A percentile compares a stretch with the other conserved stretches of the same genome.
phyloP scores from a whole-genome alignment of 2,888 invertebrate genomes.

The Stenodema calcarata region DNA sequence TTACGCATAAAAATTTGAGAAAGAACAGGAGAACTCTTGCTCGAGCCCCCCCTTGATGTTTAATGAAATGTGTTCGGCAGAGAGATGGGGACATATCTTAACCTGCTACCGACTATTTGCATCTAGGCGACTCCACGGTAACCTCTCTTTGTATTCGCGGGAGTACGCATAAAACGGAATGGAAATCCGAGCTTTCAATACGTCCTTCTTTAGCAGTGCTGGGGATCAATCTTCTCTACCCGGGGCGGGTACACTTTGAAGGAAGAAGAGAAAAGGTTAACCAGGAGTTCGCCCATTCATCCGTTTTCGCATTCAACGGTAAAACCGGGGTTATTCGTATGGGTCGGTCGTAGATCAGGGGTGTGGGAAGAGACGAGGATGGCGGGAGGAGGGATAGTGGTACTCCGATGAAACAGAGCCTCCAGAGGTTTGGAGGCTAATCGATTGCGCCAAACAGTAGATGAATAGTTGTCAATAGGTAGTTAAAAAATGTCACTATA shows the following conservation, averaged over 20 bases:
- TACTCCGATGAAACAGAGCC: neutral
- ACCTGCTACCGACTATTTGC: slow-evolving; percentile 33
- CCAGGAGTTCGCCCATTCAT: neutral
- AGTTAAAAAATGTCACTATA: no score
- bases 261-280: neutral
- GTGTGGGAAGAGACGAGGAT: neutral
- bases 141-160: slow-evolving; percentile 40
- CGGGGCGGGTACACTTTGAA: neutral
- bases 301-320: slow-evolving; percentile 2
- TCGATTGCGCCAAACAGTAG: no score
- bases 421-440: no score
- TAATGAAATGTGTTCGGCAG: neutral
- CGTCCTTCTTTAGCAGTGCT: slow-evolving; percentile 36
- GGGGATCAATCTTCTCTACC: slow-evolving; percentile 34
- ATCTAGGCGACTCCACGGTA: slow-evolving; percentile 21
- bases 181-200: slow-evolving; percentile 49
- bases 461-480: no score
- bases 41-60: neutral
- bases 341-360: neutral
- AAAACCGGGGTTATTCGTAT: neutral
- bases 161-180: slow-evolving; percentile 44
- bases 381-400: neutral
- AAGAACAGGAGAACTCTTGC: neutral
- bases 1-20: neutral
- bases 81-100: slow-evolving; percentile 27